Conservation (phyloP, 2,113 vertebrate genomes). For the Hassar affinis region DNA sequence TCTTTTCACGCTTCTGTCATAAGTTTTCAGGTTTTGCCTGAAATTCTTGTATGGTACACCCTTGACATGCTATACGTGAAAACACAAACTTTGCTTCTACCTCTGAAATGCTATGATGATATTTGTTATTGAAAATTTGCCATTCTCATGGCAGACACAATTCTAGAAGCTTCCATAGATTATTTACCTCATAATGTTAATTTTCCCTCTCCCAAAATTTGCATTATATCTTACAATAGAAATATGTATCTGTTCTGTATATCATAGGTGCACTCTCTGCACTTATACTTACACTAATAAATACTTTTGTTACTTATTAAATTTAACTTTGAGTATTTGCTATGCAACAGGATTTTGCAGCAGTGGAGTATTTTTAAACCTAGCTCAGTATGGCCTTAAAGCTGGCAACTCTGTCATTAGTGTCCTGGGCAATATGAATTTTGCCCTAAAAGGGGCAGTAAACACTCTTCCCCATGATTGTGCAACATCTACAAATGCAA, state of each 20-base stretch:
- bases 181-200: not conserved
- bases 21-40: too few species aligned
- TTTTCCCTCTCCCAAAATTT: not conserved
- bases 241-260: not conserved
- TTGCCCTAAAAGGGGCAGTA: not conserved
- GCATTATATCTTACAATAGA: not conserved
- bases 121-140: too few species aligned
- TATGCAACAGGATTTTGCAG: too few species aligned
- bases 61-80: too few species aligned
- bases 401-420: too few species aligned
- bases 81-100: too few species aligned
- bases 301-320: not conserved
- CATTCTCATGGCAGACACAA: not conserved
- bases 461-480: not conserved
- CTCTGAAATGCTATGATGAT: too few species aligned
- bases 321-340: not conserved
- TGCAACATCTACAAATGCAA: not conserved
- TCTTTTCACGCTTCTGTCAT: too few species aligned
- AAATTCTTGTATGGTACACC: too few species aligned
- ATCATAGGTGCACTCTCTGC: not conserved
- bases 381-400: too few species aligned
- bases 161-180: too few species aligned
- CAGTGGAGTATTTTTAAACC: too few species aligned
- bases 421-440: not conserved
- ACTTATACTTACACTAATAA: not conserved